Evolutionary conservation across 2,113 vertebrate species (phyloP), one percentile per base, ranked within the genome.

Genomic region (Salvelinus fontinalis): DNA sequence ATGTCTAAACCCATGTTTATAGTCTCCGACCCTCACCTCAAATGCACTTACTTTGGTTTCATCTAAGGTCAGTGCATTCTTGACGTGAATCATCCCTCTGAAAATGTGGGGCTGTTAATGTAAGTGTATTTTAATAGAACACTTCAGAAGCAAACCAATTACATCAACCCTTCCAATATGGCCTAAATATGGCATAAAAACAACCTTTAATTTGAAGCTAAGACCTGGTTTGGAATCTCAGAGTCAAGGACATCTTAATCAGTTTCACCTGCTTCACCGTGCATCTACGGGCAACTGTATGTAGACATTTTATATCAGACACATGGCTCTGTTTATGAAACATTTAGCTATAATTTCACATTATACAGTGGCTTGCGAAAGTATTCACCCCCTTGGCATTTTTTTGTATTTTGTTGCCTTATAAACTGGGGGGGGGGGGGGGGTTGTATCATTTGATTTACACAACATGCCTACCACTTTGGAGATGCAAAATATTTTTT

Each of bases 41-140:
- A 86, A 88, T 86, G 84, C 82, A 83, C 87, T 86, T 76, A 74
- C 72, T 49, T 12, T 71, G 24, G 72, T 44, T 44, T 44, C 39
- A 44, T 11, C 8, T 44, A 44, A 44, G 9, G 39, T 44, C 39
- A 9, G 39, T 80, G 79, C 79, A 80, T 84, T 81, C 84, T 87
- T 83, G 78, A 75, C 78, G 78, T 78, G 83, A 86, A 86, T 85
- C 86, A 82, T 83, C 60, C 72, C 76, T 81, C 80, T 81, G 79
- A 84, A 85, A 88, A 90, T 85, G 80, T 85, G 22, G 51, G 80
- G 71, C 77, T 84, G 88, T 86, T 87, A 84, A 88, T 87, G 29
- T 82, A 85, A 89, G 84, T 89, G 86, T 78, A 83, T 88, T 91
- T 90, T 88, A 86, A 91, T 84, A 79, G 83, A 88, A 88, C 81